Percentiles rank a stretch among this genome's conserved stretches.
Conservation (phyloP, 2,797 vertebrate species). For the Vespertilio murinus region DNA sequence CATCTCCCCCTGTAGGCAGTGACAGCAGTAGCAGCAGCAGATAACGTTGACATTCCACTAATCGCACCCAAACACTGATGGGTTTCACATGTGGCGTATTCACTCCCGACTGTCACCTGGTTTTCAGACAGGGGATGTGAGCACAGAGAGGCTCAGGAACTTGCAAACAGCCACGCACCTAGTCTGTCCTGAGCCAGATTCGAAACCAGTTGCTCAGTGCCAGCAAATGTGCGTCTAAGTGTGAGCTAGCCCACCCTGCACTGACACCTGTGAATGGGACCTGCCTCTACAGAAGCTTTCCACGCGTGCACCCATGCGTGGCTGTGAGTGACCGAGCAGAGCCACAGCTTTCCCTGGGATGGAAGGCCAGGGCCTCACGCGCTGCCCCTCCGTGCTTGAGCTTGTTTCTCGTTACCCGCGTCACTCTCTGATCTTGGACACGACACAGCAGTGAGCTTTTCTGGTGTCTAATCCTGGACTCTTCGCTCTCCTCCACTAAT, state of each 20-base stretch:
- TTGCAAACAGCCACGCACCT: not conserved
- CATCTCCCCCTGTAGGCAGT: not conserved
- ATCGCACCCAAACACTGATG: not conserved
- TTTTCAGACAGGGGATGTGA: not conserved
- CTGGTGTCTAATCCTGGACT: not conserved
- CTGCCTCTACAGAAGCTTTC: not conserved
- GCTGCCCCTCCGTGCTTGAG: not conserved
- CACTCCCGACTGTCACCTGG: not conserved
- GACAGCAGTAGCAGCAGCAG: not conserved
- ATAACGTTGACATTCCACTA: not conserved
- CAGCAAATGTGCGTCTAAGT: not conserved
- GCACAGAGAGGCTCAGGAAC: not conserved
- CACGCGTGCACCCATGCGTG: not conserved
- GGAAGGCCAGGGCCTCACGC: fast-evolving
- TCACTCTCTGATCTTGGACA: not conserved
- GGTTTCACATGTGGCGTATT: not conserved
- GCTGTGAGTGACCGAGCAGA: not conserved
- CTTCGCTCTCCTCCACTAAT: not conserved
- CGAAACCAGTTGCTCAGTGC: not conserved
- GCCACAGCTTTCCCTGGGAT: not conserved
- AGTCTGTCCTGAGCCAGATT: not conserved
- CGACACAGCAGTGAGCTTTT: not conserved
- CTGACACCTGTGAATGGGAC: not conserved
- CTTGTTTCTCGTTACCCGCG: not conserved
- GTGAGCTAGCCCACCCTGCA: not conserved